phyloP scores from a whole-genome alignment of 2,113 vertebrate species.

The Mesembrinibis cayennensis region DNA sequence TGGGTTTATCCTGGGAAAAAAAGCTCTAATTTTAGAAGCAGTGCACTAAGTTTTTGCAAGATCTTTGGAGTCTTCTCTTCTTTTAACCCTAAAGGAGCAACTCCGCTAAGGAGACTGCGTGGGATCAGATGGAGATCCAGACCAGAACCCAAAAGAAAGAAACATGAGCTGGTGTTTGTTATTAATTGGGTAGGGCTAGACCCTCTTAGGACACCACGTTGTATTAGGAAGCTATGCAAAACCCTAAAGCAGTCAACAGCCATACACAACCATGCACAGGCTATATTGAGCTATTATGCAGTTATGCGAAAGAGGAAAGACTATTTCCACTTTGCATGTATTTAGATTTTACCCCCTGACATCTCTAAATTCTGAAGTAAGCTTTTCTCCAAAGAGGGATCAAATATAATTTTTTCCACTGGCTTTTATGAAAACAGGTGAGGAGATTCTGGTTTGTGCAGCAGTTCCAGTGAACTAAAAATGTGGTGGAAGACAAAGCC shows the following conservation, averaged over 20 bases:
- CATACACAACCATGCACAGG: not conserved
- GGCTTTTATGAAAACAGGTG: not conserved
- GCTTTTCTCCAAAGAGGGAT: not conserved
- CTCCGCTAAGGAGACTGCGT: not conserved
- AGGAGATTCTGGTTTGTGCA: not conserved
- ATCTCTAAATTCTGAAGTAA: conserved; percentile 25
- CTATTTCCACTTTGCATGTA: conserved; percentile 26
- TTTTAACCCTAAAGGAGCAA: not conserved
- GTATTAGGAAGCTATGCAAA: not conserved
- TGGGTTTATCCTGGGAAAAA: not conserved
- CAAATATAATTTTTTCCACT: not conserved
- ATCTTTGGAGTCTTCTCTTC: not conserved
- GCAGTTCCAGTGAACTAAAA: not conserved
- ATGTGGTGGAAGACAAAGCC: not conserved
- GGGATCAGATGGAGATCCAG: not conserved
- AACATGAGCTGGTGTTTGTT: not conserved
- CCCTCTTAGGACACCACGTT: not conserved
- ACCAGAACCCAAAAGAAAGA: not conserved
- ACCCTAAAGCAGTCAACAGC: not conserved
- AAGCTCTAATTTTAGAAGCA: not conserved
- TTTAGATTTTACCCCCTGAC: conserved; percentile 6
- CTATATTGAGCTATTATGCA: conserved; percentile 17
- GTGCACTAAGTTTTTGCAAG: not conserved
- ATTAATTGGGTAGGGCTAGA: not conserved
- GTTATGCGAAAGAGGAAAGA: conserved; percentile 17